Evolutionary conservation across 2,797 vertebrate species (phyloP), one percentile per base, ranked within the genome.

Genomic region (Sitta carolinensis): DNA sequence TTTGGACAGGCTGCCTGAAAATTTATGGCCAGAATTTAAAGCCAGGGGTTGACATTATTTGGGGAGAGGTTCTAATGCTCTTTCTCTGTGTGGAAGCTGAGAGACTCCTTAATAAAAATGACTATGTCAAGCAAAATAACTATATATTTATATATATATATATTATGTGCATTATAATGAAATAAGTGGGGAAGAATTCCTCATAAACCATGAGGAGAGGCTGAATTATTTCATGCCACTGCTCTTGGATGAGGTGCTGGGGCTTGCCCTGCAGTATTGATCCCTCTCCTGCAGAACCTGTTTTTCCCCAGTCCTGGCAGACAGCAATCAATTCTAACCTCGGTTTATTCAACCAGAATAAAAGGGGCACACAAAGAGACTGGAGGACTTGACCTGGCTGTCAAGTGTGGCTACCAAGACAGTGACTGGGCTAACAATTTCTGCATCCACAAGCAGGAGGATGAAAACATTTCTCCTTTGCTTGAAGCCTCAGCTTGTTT

Each of bases 71-170:
- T 21, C 19, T 40, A 7, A 36, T 40, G 55, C 45, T 43, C 7
- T 70, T 62, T 62, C 22, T 52, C 3, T 5, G 5, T 40, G 7
- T 27, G 50, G 29, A 82, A 75, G 20, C 50, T 85, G 27, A 67
- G 32, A 70, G 13, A 27, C 30, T 43, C 18, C 15, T 26, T 63
- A 40, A 36, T 16, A 63, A 68, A n/a, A 59, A 57, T 2, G 10
- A 61, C 13, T 11, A 7, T 5, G 13, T 40, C 43, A 58, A 66
- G 47, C 16, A 87, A 63, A 63, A 30, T 30, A 57, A 22, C 8
- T 54, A 67, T 19, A n/a, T 1, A n/a, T n/a, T n/a, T n/a, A n/a
- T n/a, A n/a, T n/a, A 30, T 12, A 55, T 3, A 3, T n/a, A 3
- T 50, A 10, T 27, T 2, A 3, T 12, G 15, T 25, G 25, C 10